Evolutionary conservation across 2,113 vertebrate species (phyloP).

Genomic region (Pampusana beccarii): DNA sequence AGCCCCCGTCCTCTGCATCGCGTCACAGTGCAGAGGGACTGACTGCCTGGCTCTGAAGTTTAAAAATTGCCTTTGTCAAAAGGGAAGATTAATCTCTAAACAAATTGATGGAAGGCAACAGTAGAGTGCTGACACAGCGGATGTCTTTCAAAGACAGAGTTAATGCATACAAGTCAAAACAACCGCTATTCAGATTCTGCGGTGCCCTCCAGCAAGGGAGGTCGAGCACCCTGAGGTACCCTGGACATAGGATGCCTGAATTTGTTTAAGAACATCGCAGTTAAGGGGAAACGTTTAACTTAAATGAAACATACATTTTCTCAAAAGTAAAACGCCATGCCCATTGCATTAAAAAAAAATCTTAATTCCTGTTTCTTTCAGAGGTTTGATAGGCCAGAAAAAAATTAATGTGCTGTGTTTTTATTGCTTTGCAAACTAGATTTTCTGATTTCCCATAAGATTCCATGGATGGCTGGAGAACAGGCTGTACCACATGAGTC

Average conservation of each 20-base stretch:
- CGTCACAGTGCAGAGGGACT: background rate
- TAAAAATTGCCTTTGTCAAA: conserved; percentile 46
- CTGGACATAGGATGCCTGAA: background rate
- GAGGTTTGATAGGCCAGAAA: background rate
- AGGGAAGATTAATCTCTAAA: conserved; percentile 13
- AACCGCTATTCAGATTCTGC: background rate
- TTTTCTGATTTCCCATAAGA: background rate
- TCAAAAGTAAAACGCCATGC: background rate
- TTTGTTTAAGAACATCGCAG: background rate
- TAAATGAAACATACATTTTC: background rate
- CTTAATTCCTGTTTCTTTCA: background rate
- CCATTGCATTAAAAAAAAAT: background rate
- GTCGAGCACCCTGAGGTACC: background rate
- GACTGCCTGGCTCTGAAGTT: background rate
- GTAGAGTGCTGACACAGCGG: background rate
- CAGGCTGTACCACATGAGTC: background rate
- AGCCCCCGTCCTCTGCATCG: background rate
- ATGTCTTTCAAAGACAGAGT: conserved; percentile 12
- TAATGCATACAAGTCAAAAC: background rate
- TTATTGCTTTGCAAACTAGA: background rate
- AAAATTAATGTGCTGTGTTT: background rate
- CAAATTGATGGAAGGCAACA: background rate
- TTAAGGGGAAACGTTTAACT: background rate
- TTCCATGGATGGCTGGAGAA: background rate
- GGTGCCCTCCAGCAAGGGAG: background rate